These are phyloP conservation scores for Neomorphus geoffroyi DNA, from an alignment of 2,797 vertebrate genomes.

Conservation along the genomic window DNA sequence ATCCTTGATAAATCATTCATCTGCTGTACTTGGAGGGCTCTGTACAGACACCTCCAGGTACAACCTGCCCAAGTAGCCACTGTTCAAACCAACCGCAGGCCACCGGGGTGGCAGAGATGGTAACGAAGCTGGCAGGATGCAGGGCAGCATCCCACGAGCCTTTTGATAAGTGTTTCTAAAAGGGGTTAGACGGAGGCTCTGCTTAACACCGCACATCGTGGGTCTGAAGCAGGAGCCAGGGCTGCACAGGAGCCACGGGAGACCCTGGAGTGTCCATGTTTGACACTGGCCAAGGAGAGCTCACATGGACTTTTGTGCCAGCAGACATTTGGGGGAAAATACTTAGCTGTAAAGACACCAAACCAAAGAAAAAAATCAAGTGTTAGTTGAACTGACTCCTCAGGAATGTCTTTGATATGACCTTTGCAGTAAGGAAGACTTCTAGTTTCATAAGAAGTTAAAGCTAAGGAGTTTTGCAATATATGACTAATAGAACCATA, in stretches of 20 bases:
- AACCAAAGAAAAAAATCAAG: background rate
- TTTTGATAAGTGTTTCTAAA: background rate
- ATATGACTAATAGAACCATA: background rate
- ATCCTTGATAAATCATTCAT: background rate
- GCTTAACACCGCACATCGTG: background rate
- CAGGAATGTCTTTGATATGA: background rate
- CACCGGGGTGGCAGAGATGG: background rate
- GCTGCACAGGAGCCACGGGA: background rate
- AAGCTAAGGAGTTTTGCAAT: background rate
- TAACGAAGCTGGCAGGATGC: background rate
- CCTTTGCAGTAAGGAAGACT: background rate
- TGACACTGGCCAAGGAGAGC: background rate
- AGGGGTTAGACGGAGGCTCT: background rate
- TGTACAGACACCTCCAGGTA: background rate
- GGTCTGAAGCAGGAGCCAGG: background rate
- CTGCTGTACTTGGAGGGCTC: background rate
- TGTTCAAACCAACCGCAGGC: accelerated
- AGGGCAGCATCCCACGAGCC: background rate
- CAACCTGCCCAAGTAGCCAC: background rate
- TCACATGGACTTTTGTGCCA: background rate
- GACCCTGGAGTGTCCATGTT: background rate
- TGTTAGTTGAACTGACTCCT: background rate
- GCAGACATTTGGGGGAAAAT: accelerated
- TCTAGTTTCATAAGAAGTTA: background rate
- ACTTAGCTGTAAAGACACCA: background rate